phyloP scores from a whole-genome alignment of 2,888 invertebrate species.

The Platerodrilus igneus region DNA sequence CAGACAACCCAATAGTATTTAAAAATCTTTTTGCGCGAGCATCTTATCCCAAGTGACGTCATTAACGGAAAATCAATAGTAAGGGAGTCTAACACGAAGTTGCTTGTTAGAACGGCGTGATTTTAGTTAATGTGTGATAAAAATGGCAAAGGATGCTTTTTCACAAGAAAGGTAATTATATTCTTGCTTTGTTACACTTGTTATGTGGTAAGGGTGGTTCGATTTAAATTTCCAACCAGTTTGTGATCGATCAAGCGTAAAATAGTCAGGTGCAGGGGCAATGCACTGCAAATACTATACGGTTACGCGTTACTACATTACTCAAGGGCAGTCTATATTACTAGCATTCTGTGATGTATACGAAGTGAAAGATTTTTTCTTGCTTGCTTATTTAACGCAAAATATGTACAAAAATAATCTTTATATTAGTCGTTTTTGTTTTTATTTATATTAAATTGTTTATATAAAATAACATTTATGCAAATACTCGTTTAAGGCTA shows the following conservation, averaged over 20 bases:
- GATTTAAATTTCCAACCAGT: slow-evolving; percentile 27
- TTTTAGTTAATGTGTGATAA: slow-evolving; percentile 62
- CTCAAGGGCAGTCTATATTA: slow-evolving; percentile 25
- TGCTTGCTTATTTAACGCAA: neutral
- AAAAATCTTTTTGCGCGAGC: slow-evolving; percentile 30
- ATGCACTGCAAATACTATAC: slow-evolving; percentile 26
- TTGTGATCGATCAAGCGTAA: slow-evolving; percentile 18
- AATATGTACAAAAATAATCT: too few relatives aligned
- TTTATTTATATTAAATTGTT: too few relatives aligned
- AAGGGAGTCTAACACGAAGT: slow-evolving; percentile 39
- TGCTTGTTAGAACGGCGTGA: slow-evolving; percentile 35
- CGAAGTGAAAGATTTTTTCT: neutral
- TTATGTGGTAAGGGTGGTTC: slow-evolving; percentile 10
- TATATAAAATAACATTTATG: too few relatives aligned
- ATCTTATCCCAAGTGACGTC: slow-evolving; percentile 34
- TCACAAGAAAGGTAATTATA: slow-evolving; percentile 55
- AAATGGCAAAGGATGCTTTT: slow-evolving; percentile 68
- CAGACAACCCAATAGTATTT: slow-evolving; percentile 33
- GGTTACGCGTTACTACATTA: slow-evolving; percentile 18
- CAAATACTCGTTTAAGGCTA: too few relatives aligned
- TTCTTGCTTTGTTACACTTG: slow-evolving; percentile 24
- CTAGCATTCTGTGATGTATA: slow-evolving; percentile 22
- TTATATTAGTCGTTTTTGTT: too few relatives aligned
- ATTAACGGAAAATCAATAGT: slow-evolving; percentile 39
- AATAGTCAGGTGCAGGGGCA: slow-evolving; percentile 23